These are phyloP conservation scores for Ceratoteleas bidentatus DNA, from an alignment of 1,140 invertebrate species.

Conservation along the genomic window DNA sequence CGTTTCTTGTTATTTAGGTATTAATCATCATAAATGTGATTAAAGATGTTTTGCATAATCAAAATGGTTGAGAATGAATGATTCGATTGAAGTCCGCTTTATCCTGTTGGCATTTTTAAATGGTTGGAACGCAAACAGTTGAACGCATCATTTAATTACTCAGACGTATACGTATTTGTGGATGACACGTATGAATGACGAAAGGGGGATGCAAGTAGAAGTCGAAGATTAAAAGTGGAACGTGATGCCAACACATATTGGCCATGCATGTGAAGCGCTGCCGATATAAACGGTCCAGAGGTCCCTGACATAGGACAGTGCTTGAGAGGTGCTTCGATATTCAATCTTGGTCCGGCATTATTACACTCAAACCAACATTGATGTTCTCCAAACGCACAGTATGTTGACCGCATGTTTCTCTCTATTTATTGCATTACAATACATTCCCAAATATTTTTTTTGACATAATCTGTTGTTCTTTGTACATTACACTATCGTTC, in stretches of 20 bases:
- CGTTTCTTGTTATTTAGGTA: no score
- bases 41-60: no score
- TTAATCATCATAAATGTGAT: no score
- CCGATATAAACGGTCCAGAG: constrained; percentile 59
- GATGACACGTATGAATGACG: constrained; percentile 37
- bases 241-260: constrained; percentile 47
- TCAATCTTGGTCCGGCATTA: not conserved
- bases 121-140: constrained; percentile 38
- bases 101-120: constrained; percentile 19
- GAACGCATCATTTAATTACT: constrained; percentile 27
- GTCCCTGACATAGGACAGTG: constrained; percentile 61
- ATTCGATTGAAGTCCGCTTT: no score
- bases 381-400: no score
- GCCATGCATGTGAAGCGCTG: constrained; percentile 22
- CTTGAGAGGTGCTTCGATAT: constrained; percentile 47
- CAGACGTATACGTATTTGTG: constrained; percentile 15
- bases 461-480: no score
- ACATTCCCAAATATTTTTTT: no score
- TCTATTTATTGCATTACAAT: no score
- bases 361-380: no score
- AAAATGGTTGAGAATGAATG: no score
- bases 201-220: constrained; percentile 57
- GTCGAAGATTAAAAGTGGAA: constrained; percentile 61
- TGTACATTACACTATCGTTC: no score
- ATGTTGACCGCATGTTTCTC: no score